Evolutionary conservation across 2,888 invertebrate genomes (phyloP).

Genomic region (Brachyptera risi): DNA sequence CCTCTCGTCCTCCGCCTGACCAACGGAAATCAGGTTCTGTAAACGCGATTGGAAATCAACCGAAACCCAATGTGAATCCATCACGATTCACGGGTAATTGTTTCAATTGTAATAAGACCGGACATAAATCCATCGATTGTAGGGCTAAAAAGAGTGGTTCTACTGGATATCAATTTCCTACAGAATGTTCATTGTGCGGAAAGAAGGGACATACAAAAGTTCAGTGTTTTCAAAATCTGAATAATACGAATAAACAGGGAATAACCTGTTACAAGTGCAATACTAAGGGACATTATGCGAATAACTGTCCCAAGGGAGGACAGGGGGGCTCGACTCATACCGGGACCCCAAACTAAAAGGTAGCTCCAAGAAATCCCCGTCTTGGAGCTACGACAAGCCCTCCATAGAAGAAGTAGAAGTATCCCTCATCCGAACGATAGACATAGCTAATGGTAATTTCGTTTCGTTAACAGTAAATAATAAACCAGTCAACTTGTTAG

Average conservation of each 20-base stretch:
- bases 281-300: background rate
- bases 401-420: too few relatives aligned
- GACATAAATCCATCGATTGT: background rate
- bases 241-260: background rate
- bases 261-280: background rate
- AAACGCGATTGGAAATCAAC: too few relatives aligned
- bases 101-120: background rate
- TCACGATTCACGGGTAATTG: background rate
- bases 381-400: too few relatives aligned
- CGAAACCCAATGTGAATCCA: too few relatives aligned
- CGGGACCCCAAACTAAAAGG: background rate
- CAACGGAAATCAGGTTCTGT: background rate
- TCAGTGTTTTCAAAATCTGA: background rate
- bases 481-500: background rate
- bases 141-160: too few relatives aligned
- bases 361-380: too few relatives aligned
- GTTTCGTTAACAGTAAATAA: too few relatives aligned
- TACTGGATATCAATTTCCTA: background rate
- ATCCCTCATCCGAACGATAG: too few relatives aligned
- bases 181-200: background rate
- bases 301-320: background rate
- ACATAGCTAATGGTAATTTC: too few relatives aligned
- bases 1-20: background rate
- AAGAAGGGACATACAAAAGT: background rate
- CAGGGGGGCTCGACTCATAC: background rate